Evolutionary conservation across 2,797 vertebrate species (phyloP), one percentile per base, ranked within the genome.

Genomic region (Cetoscarus ocellatus): DNA sequence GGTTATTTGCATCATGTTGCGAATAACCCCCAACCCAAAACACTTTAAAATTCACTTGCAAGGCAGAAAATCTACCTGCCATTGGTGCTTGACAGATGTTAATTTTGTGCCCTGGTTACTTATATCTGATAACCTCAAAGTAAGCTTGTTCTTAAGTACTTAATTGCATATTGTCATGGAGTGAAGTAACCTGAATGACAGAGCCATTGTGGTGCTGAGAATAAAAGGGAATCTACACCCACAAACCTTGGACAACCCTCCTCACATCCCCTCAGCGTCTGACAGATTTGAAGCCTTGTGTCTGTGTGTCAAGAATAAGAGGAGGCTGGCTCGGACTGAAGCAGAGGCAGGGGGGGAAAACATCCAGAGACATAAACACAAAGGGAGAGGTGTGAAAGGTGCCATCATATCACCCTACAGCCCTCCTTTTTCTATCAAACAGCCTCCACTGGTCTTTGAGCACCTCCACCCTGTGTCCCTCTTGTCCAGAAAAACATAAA

Each of bases 401-500:
- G 72, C 76, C 80, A 80, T 67, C 72, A 72, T 70, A 68, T 70
- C 58, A 48, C 66, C 61, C 57, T 69, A 47, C 38, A 54, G 39
- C 49, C 50, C 27, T 45, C 44, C 50, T 53, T 61, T 53, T 52
- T 36, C 48, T 34, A 57, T 75, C 69, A 71, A 66, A 59, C 48
- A n/a, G 62, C 76, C 64, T 77, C 52, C 14, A 58, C 65, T 59
- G 65, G 58, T 67, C 67, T 79, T 62, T 69, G 73, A 82, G 63
- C 54, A 66, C 60, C 11, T 3, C 59, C 75, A 61, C 35, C 8
- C 53, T 39, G 15, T 59, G 62, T 66, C 70, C 72, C 42, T 62
- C 62, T 56, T 76, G 63, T 79, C 62, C 58, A 12, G 47, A 40
- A 61, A 58, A 79, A 72, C 71, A 82, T 73, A 70, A 85, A 81